Evolutionary conservation across 2,888 invertebrate species (phyloP).

Genomic region (Protonemura montana): DNA sequence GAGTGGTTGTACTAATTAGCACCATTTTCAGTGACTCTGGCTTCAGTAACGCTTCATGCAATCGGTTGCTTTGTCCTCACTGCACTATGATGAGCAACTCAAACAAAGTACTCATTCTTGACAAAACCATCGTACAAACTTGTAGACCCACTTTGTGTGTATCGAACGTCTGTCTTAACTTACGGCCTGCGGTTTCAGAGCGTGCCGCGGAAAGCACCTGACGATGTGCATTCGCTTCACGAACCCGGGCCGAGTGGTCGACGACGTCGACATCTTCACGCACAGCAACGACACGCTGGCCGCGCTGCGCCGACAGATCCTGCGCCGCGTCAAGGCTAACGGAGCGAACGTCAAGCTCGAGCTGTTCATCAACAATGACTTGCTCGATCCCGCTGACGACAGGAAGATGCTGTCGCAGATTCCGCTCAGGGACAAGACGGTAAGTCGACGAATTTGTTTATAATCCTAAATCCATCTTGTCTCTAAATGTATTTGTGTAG

Average conservation of each 20-base stretch:
- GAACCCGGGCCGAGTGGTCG: slow-evolving; percentile 81
- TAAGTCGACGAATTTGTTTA: slow-evolving; percentile 58
- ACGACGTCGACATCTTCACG: slow-evolving; percentile 90
- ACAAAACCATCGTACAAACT: too few relatives aligned
- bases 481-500: too few relatives aligned
- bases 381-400: slow-evolving; percentile 86
- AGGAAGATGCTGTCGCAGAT: slow-evolving; percentile 85
- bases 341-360: slow-evolving; percentile 85
- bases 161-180: too few relatives aligned
- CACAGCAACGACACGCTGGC: slow-evolving; percentile 95
- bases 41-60: too few relatives aligned
- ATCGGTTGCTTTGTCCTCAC: too few relatives aligned
- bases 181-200: slow-evolving; percentile 63
- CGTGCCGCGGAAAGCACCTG: slow-evolving; percentile 89
- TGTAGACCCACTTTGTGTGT: too few relatives aligned
- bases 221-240: slow-evolving; percentile 87
- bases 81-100: too few relatives aligned
- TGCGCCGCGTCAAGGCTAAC: slow-evolving; percentile 68
- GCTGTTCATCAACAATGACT: slow-evolving; percentile 87
- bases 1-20: too few relatives aligned
- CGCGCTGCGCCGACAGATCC: slow-evolving; percentile 79
- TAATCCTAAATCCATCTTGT: too few relatives aligned
- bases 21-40: too few relatives aligned
- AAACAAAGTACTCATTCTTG: too few relatives aligned
- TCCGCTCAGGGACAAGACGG: slow-evolving; percentile 87